Conservation (phyloP, 2,888 invertebrate genomes). For the Drosophila koepferae region DNA sequence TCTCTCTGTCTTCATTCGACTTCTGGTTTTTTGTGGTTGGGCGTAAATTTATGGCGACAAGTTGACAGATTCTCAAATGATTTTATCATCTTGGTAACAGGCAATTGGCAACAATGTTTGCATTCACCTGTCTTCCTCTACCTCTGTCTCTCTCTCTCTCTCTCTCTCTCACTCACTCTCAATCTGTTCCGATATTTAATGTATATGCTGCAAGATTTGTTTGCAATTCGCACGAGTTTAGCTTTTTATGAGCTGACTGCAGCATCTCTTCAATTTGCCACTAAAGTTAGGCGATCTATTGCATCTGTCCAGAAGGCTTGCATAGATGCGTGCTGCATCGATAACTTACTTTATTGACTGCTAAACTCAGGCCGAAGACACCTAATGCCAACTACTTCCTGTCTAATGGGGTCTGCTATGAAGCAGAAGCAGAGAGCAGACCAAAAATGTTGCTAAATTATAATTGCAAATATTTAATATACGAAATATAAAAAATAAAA, state of each 20-base stretch:
- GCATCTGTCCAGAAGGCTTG: constrained; percentile 30
- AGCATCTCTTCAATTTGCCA: constrained; percentile 24
- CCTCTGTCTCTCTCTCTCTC: no score
- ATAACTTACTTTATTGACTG: constrained; percentile 45
- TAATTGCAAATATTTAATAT: no score
- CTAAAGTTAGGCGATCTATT: constrained; percentile 50
- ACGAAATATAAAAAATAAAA: no score
- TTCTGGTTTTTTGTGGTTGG: constrained; percentile 37
- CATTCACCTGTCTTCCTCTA: constrained; percentile 17
- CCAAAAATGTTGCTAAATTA: no score
- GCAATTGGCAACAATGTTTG: constrained; percentile 59
- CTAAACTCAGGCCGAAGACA: constrained; percentile 11
- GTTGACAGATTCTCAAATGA: constrained; percentile 76
- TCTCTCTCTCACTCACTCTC: not conserved
- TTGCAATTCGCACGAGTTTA: constrained; percentile 34
- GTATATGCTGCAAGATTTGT: constrained; percentile 38
- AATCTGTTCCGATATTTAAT: constrained; percentile 36
- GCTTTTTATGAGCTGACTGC: constrained; percentile 32
- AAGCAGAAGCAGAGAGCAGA: not conserved
- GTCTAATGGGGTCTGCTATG: constrained; percentile 13
- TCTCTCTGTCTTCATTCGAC: not conserved
- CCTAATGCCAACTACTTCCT: constrained; percentile 18
- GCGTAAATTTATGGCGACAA: constrained; percentile 70
- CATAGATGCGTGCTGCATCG: constrained; percentile 17
- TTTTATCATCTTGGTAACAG: constrained; percentile 70